A percentile compares a stretch with the other conserved stretches of the same genome.
phyloP scores from a whole-genome alignment of 2,888 invertebrate genomes.

The Eilema sororculum region DNA sequence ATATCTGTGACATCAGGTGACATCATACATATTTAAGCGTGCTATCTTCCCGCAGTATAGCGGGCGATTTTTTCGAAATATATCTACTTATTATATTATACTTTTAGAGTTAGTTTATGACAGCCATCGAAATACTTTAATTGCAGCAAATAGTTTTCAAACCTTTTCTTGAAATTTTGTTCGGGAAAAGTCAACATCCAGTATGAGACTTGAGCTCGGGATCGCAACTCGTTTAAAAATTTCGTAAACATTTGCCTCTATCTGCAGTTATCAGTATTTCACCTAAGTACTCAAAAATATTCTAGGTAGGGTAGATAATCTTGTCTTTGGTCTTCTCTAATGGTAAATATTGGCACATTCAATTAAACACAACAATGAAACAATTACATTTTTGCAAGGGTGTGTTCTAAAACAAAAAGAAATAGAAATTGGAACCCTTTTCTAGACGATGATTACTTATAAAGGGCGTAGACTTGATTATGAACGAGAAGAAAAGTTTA shows the following conservation, averaged over 20 bases:
- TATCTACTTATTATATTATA: background rate
- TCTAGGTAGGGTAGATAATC: background rate
- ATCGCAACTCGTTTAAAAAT: too few relatives aligned
- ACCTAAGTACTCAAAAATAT: background rate
- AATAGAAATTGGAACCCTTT: slow-evolving; percentile 34
- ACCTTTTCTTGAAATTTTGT: too few relatives aligned
- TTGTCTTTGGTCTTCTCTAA: background rate
- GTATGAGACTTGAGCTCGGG: too few relatives aligned
- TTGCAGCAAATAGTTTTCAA: too few relatives aligned
- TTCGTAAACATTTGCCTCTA: too few relatives aligned
- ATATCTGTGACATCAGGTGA: slow-evolving; percentile 16
- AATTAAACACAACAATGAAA: slow-evolving; percentile 1
- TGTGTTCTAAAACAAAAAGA: slow-evolving; percentile 31
- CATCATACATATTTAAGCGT: slow-evolving; percentile 7
- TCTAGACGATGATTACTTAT: slow-evolving; percentile 38
- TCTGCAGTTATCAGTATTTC: too few relatives aligned
- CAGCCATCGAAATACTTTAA: too few relatives aligned
- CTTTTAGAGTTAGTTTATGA: too few relatives aligned
- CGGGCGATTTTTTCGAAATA: background rate
- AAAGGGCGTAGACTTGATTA: slow-evolving; percentile 53
- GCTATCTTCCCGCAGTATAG: background rate
- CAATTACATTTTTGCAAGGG: background rate
- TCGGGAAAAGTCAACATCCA: too few relatives aligned
- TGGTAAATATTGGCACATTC: background rate
- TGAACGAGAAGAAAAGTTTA: slow-evolving; percentile 74